phyloP scores from a whole-genome alignment of 2,113 vertebrate species.

The Cromileptes altivelis region DNA sequence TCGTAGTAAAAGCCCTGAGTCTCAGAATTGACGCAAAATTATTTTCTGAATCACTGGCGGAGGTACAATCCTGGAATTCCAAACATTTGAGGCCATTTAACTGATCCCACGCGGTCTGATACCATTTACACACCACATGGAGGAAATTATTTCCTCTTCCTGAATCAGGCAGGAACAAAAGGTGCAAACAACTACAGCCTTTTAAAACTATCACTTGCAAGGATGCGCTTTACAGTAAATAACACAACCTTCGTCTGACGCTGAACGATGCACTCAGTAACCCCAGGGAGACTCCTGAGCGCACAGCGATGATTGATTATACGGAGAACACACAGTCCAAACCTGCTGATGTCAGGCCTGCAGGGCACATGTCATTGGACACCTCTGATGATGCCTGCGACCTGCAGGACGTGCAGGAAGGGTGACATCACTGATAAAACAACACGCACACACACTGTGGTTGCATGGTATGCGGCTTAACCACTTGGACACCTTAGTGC shows the following conservation, averaged over 20 bases:
- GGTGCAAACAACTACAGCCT: background rate
- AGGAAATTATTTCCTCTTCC: conserved; percentile 42
- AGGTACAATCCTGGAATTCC: conserved; percentile 43
- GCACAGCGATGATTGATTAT: conserved; percentile 47
- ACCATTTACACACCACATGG: conserved; percentile 45
- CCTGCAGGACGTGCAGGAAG: conserved; percentile 22
- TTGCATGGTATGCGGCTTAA: background rate
- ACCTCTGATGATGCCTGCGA: conserved; percentile 47
- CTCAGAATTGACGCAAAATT: background rate
- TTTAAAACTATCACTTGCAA: background rate
- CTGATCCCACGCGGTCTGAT: conserved; percentile 29
- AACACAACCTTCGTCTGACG: conserved; percentile 22
- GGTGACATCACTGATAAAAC: conserved; percentile 30
- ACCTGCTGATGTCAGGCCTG: conserved; percentile 60
- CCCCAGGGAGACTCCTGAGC: background rate
- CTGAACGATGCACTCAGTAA: background rate
- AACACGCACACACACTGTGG: background rate
- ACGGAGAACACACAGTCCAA: conserved; percentile 11
- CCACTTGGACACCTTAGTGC: background rate
- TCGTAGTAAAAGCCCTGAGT: background rate
- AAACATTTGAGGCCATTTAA: conserved; percentile 44
- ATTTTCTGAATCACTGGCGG: conserved; percentile 10
- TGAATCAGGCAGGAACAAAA: conserved; percentile 7
- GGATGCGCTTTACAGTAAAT: background rate
- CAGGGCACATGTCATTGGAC: conserved; percentile 54